These are phyloP conservation scores for Leucopsar rothschildi DNA, from an alignment of 2,113 vertebrate genomes.

Conservation along the genomic window DNA sequence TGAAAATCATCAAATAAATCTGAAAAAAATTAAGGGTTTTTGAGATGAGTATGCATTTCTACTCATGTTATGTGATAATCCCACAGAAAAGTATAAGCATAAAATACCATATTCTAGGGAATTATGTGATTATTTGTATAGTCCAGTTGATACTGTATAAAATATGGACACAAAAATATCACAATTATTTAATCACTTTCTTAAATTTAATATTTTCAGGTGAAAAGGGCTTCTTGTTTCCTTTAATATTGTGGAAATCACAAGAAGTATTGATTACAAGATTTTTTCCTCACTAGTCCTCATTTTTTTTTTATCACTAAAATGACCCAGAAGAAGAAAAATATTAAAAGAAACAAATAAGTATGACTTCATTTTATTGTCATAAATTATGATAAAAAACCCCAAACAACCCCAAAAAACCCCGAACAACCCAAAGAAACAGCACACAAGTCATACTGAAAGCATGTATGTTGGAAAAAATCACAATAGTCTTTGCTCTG, in stretches of 20 bases:
- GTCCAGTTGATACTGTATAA: neutral
- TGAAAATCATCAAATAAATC: neutral
- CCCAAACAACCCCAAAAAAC: neutral
- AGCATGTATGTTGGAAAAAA: neutral
- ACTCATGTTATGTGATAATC: neutral
- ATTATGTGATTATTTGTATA: neutral
- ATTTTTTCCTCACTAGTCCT: neutral
- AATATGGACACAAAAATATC: neutral
- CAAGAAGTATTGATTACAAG: neutral
- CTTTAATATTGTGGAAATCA: neutral
- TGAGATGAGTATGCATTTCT: neutral
- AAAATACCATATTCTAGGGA: neutral
- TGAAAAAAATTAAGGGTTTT: neutral
- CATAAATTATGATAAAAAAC: neutral
- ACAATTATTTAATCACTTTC: neutral
- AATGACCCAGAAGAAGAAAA: neutral
- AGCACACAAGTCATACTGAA: neutral
- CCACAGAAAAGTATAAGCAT: neutral
- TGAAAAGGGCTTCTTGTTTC: neutral
- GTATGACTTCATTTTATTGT: neutral
- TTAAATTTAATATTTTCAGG: neutral
- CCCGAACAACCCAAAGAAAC: neutral
- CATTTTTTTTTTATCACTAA: neutral
- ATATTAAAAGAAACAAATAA: conserved; percentile 11
- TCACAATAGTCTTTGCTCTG: neutral